Base-by-base conservation (phyloP, 2,888 invertebrate species). In the Conistra vaccinii region DNA sequence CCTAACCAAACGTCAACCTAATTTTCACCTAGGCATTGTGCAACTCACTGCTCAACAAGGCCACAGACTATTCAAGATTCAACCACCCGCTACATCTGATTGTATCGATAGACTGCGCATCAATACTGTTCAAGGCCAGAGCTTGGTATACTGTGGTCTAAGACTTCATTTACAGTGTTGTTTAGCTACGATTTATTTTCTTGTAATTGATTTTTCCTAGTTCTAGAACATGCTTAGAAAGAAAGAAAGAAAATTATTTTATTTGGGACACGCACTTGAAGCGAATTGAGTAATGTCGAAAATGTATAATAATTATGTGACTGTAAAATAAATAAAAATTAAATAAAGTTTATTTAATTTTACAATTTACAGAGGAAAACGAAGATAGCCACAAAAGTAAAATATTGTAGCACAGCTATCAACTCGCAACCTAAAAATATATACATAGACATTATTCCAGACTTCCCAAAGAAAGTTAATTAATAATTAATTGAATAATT, bases 81-180 rank as follows among this genome's bases (percentile, higher is more conserved):
- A 68, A 51, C 26, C 32, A 60, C 17, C 51, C 48, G 53, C 58
- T 51, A 58, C 26, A 78, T 35, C 42, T 45, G 39, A 48, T 74
- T 69, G 20, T 68, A 20, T 68, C n/a, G 75, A 53, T 53, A 51
- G 26, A 68, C 69, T 68, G 78, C 26, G 23, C 42, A 60, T 78
- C 58, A 32, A 42, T 68, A 53, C 51, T 26, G 9, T 60, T 53
- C 78, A 76, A 76, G 75, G 75, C 32, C 58, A 23, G 6, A 14
- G 32, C 51, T 35, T n/a, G 12, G 9, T 35, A 26, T 39, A 12
- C 26, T 78, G 78, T 42, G 51, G 57, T 23, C 29, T 35, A 35
- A 67, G 23, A 51, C 32, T 58, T 32, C 7, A 39, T 39, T 60
- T 23, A n/a, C 48, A 29, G 6, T 29, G 1, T 63, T 76, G 6